phyloP scores from a whole-genome alignment of 2,113 vertebrate genomes.

The human region GRCh38 chr1:98604501-98605000 shows the following conservation, averaged over 20 bases:
- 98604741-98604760: background rate
- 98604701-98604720: background rate
- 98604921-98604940: background rate
- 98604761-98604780: background rate
- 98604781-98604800: background rate
- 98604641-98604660: background rate
- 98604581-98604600: background rate
- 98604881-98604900: background rate
- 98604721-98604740: background rate
- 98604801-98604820: too few species aligned
- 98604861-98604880: background rate
- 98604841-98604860: background rate
- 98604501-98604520: background rate
- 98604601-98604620: background rate
- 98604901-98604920: background rate
- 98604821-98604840: background rate
- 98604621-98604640: background rate
- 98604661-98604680: background rate
- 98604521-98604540: background rate
- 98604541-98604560: background rate
- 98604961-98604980: background rate
- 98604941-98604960: too few species aligned
- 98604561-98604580: background rate
- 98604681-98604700: background rate
- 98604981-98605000: background rate